phyloP scores from a whole-genome alignment of 2,888 invertebrate species.

The Heliconius hortense region DNA sequence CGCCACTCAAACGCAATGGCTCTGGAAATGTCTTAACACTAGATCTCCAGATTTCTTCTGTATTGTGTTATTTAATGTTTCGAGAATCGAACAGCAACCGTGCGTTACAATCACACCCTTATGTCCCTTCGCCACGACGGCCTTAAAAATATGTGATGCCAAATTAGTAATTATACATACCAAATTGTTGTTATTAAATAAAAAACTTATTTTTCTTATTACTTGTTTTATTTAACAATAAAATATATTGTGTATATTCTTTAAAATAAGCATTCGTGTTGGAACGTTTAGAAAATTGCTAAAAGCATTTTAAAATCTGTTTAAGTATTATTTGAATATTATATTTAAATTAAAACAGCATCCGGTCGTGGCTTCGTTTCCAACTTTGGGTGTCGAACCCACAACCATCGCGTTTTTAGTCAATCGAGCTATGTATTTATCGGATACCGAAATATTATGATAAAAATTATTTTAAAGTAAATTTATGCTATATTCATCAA shows the following conservation, averaged over 20 bases:
- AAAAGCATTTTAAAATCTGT: not conserved
- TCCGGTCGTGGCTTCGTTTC: too few species aligned
- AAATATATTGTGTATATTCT: not conserved
- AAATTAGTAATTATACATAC: not conserved
- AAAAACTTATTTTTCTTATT: not conserved
- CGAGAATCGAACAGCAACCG: too few species aligned
- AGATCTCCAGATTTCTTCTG: too few species aligned
- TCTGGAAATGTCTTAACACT: too few species aligned
- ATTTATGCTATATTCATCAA: not conserved
- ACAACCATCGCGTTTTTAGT: not conserved
- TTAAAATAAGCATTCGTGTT: not conserved
- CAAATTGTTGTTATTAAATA: conserved; percentile 3
- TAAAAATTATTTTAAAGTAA: not conserved
- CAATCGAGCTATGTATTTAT: not conserved
- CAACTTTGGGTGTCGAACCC: not conserved
- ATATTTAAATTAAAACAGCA: too few species aligned
- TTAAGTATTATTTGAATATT: not conserved
- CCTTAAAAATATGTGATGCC: too few species aligned
- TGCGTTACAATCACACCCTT: too few species aligned
- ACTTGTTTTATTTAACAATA: conserved; percentile 8
- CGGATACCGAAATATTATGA: not conserved
- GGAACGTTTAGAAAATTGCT: conserved; percentile 1
- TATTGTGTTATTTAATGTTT: too few species aligned
- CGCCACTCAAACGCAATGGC: too few species aligned
- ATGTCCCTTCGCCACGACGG: too few species aligned